Conservation (phyloP, 1,140 invertebrate species). For the Asobara japonica region DNA sequence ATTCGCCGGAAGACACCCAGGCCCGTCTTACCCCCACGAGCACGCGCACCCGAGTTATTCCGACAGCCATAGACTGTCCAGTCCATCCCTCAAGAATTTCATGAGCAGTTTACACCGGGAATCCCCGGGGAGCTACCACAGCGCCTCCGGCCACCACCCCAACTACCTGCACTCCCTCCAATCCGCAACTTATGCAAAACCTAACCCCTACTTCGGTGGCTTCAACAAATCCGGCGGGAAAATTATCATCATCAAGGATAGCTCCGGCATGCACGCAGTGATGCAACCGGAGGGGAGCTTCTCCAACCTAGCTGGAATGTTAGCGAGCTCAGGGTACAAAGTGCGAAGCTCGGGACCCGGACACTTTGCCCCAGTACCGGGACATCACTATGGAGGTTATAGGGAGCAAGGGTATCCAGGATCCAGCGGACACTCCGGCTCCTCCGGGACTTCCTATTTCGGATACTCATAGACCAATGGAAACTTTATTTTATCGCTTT, state of each 20-base stretch:
- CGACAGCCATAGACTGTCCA: not conserved
- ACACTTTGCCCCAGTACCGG: not conserved
- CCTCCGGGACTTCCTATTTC: not conserved
- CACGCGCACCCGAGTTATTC: not conserved
- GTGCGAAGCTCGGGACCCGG: slow-evolving; percentile 30
- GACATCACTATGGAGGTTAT: slow-evolving; percentile 11
- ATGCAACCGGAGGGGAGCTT: slow-evolving; percentile 30
- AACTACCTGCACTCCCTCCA: slow-evolving; percentile 20
- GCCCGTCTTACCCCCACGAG: not conserved
- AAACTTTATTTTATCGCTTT: too few relatives aligned
- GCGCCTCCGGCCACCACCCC: not conserved
- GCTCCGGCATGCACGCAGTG: slow-evolving; percentile 28
- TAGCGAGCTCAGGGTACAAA: slow-evolving; percentile 31
- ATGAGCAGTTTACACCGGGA: not conserved
- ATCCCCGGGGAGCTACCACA: slow-evolving; percentile 23
- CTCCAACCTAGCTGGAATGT: slow-evolving; percentile 28
- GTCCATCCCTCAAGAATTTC: not conserved
- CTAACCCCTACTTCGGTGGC: slow-evolving; percentile 27
- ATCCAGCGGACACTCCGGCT: not conserved
- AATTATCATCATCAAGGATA: slow-evolving; percentile 41
- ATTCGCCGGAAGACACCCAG: not conserved
- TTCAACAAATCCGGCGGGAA: slow-evolving; percentile 41
- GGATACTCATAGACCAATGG: slow-evolving; percentile 1
- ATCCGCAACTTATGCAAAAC: slow-evolving; percentile 31
- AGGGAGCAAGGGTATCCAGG: slow-evolving; percentile 30